These are phyloP conservation scores for Heterodera carotae DNA, from an alignment of 1,140 invertebrate species.

Conservation along the genomic window DNA sequence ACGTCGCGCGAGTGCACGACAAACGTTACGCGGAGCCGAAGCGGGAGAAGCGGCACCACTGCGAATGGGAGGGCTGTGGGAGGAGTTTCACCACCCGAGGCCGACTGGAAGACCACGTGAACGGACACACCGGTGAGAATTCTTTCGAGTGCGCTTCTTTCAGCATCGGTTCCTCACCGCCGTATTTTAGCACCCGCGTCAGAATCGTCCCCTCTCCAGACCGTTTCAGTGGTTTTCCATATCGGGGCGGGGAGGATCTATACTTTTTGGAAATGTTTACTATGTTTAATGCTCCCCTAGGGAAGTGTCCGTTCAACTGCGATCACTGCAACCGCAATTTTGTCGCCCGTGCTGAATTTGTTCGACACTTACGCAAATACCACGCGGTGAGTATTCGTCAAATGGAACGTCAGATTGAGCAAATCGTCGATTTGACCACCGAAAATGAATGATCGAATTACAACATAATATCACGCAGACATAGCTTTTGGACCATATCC, in stretches of 20 bases:
- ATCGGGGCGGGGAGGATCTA: neutral
- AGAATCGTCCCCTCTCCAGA: no score
- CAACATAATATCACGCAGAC: no score
- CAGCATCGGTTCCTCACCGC: no score
- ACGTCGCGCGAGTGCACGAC: constrained; percentile 41
- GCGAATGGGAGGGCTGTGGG: constrained; percentile 33
- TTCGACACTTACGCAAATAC: constrained; percentile 39
- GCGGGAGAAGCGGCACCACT: constrained; percentile 35
- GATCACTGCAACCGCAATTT: constrained; percentile 36
- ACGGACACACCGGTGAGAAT: constrained; percentile 49
- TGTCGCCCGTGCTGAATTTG: constrained; percentile 18
- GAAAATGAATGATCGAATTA: no score
- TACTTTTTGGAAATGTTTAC: constrained; percentile 15
- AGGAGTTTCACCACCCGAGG: constrained; percentile 45
- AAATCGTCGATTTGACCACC: constrained; percentile 7
- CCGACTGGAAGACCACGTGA: constrained; percentile 50
- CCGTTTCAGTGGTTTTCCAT: no score
- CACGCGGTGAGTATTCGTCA: constrained; percentile 32
- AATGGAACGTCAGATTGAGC: constrained; percentile 19
- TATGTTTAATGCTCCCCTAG: constrained; percentile 9
- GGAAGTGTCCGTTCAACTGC: constrained; percentile 37
- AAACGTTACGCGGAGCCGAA: constrained; percentile 38
- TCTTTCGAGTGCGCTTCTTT: no score
- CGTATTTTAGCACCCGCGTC: no score
- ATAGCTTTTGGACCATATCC: no score